Evolutionary conservation across 1,140 invertebrate genomes (phyloP), one percentile per base, ranked within the genome.

Genomic region (Eriosoma lanigerum): DNA sequence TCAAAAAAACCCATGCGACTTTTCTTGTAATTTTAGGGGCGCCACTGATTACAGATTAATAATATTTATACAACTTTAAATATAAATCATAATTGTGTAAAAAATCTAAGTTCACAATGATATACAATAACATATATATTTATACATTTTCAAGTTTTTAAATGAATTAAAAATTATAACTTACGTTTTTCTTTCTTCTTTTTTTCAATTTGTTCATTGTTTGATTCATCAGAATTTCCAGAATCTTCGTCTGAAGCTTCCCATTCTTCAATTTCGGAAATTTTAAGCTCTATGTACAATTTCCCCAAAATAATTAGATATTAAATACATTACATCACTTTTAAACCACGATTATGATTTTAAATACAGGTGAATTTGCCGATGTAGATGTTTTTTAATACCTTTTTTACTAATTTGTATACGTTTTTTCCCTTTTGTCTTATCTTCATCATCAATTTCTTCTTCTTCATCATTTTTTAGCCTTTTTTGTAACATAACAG

Each of bases 201-300:
- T 58, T 88, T 88, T 24, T 89, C 87, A 73, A 89, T 88, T 26
- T 91, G 91, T 44, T 92, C 90, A 38, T 92, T 91, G 58, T 90
- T 90, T 72, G 90, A 88, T 52, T 90, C 89, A 82, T 92, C 89
- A 29, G 89, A 38, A 38, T 38, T 38, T 8, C 3, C 32, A 38
- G 32, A 38, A 38, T 38, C 88, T 2, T 89, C 88, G 26, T 88
- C 88, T 6, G 89, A 90, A 32, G 89, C 88, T 1, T 94, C 93
- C 94, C 94, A 96, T 82, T 97, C 96, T 86, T 97, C 95, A 93
- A 96, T 94, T 83, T 97, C 95, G 19, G 93, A 94, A 81, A 97
- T 94, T 88, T 95, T 94, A 0, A 95, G 86, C 81, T 93, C 93
- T 87, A 81, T 38, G 15, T 84, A 83, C 19, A 60, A 50, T 29